phyloP scores from a whole-genome alignment of 1,140 invertebrate genomes.

The Brachystomella parvula region DNA sequence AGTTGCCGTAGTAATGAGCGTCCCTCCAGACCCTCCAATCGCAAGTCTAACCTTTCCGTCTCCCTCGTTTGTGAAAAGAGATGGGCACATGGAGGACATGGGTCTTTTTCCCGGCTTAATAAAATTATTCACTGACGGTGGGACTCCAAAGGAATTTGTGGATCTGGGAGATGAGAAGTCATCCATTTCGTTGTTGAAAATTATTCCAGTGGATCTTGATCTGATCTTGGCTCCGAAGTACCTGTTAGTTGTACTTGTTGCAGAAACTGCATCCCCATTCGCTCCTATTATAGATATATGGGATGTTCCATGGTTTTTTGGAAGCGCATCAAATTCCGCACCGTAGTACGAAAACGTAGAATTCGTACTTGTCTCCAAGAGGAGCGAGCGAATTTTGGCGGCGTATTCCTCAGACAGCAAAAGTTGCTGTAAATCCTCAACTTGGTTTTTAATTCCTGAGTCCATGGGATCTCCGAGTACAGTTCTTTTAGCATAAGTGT shows the following conservation, averaged over 20 bases:
- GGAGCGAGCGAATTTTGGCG: conserved; percentile 51
- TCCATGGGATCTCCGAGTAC: conserved; percentile 72
- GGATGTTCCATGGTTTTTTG: conserved; percentile 74
- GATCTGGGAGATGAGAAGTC: conserved; percentile 78
- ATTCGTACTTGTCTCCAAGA: conserved; percentile 61
- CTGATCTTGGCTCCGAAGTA: conserved; percentile 70
- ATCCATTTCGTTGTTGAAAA: conserved; percentile 91
- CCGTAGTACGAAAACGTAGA: conserved; percentile 62
- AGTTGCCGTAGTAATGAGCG: conserved; percentile 75
- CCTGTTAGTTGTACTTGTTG: conserved; percentile 85
- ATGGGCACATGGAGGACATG: conserved; percentile 84
- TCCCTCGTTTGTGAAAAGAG: conserved; percentile 61
- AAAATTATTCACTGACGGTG: conserved; percentile 69
- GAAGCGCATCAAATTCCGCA: conserved; percentile 44
- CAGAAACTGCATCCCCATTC: conserved; percentile 84
- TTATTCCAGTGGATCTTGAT: conserved; percentile 73
- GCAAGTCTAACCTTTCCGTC: conserved; percentile 66
- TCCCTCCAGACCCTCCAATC: conserved; percentile 83
- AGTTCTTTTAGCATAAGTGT: conserved; percentile 74
- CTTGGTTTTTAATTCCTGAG: conserved; percentile 54
- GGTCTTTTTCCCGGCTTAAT: conserved; percentile 68
- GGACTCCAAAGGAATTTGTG: conserved; percentile 67
- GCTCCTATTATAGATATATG: conserved; percentile 77
- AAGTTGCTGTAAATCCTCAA: conserved; percentile 9
- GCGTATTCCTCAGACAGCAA: conserved; percentile 51